Base-by-base conservation (phyloP, 2,888 invertebrate species). In the Polyommatus icarus region DNA sequence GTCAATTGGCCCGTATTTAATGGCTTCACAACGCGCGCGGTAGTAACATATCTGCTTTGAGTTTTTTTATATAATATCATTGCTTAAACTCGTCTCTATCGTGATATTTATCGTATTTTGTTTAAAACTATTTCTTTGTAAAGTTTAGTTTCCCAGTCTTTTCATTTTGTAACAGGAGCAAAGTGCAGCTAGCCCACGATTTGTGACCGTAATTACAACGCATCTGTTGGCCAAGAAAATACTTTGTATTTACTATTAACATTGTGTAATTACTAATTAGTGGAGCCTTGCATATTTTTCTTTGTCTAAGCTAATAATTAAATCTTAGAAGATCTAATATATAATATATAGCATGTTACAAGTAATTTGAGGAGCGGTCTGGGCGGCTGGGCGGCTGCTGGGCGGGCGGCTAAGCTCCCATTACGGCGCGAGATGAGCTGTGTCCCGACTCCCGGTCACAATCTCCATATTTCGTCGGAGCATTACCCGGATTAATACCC, bases 371-470 rank as follows among this genome's bases (percentile, higher is more conserved):
- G 20, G 59, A 59, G n/a, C 20, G 0, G 18, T 4, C 54, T 54
- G 57, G 57, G 20, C 57, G 57, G 57, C 57, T 54, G 18, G 54
- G 54, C 54, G 18, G 40, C 10, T 40, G 18, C 18, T 54, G 54
- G 54, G 54, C 54, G n/a, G 59, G 59, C 59, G 20, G 59, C 59
- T 59, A 59, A 59, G 59, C 59, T 59, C 59, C 59, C 59, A 59
- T 59, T 59, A 59, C 59, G 59, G 59, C 59, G 59, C 59, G 59
- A 59, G 59, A 59, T 59, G 59, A 59, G 59, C 59, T 20, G 59
- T n/a, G 59, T 46, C 46, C 46, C 46, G 46, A 46, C 46, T 59
- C 59, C 59, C 59, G 8, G 59, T 59, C 59, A 59, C 59, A 59
- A 59, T 59, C 59, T 59, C 59, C 59, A 59, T 59, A 59, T 59